Conservation (phyloP, 2,888 invertebrate species). For the Drosophila buzzatii region DNA sequence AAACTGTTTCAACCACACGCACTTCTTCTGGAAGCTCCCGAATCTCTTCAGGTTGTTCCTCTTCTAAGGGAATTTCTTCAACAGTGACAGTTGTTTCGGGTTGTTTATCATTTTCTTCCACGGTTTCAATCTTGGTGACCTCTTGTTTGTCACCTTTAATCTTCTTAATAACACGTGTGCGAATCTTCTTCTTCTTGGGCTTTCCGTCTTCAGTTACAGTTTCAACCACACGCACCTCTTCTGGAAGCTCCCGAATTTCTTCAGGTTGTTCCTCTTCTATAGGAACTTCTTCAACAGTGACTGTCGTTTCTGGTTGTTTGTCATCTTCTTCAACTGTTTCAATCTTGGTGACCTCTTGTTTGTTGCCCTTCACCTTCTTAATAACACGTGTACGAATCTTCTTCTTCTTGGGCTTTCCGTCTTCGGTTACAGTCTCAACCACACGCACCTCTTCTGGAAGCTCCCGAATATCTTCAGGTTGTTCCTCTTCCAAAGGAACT, state of each 20-base stretch:
- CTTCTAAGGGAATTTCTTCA: slow-evolving; percentile 11
- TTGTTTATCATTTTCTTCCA: slow-evolving; percentile 38
- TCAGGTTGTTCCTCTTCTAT: slow-evolving; percentile 5
- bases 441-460: slow-evolving; percentile 40
- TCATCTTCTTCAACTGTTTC: slow-evolving; percentile 41
- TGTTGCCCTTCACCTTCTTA: slow-evolving; percentile 38
- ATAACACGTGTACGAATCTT: slow-evolving; percentile 44
- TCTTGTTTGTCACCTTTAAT: slow-evolving; percentile 45
- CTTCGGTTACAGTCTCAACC: slow-evolving; percentile 23
- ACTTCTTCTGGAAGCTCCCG: slow-evolving; percentile 40
- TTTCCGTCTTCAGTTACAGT: slow-evolving; percentile 25
- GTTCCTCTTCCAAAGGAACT: slow-evolving; percentile 14
- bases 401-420: slow-evolving; percentile 41
- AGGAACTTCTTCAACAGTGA: slow-evolving; percentile 28
- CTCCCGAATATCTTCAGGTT: slow-evolving; percentile 25
- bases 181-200: slow-evolving; percentile 37
- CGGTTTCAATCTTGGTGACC: slow-evolving; percentile 45
- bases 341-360: slow-evolving; percentile 39
- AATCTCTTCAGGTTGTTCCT: slow-evolving; percentile 16
- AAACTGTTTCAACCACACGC: slow-evolving; percentile 33
- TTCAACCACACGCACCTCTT: slow-evolving; percentile 33
- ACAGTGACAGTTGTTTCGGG: slow-evolving; percentile 36
- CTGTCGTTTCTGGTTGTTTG: slow-evolving; percentile 28
- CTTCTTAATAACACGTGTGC: slow-evolving; percentile 40
- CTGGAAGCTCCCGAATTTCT: slow-evolving; percentile 32